phyloP scores from a whole-genome alignment of 2,888 invertebrate species.

The Danaus chrysippus region DNA sequence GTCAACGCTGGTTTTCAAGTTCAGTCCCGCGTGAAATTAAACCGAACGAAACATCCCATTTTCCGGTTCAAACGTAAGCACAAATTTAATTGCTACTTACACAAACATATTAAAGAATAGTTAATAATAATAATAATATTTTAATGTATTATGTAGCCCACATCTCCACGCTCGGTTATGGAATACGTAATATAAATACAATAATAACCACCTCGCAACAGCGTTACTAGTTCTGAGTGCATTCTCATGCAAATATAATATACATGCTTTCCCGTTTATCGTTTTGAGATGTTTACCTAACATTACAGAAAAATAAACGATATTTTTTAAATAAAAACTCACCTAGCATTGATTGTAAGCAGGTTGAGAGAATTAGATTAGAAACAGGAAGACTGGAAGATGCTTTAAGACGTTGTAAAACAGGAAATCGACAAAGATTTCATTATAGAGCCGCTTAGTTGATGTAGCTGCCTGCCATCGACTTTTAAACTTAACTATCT shows the following conservation, averaged over 20 bases:
- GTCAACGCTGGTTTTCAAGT: neutral
- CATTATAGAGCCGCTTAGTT: too few relatives aligned
- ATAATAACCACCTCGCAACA: neutral
- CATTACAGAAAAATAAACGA: neutral
- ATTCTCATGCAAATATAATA: conserved; percentile 1
- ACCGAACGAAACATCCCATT: conserved; percentile 22
- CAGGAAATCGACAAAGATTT: too few relatives aligned
- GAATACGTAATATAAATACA: neutral
- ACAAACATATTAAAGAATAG: neutral
- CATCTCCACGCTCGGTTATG: too few relatives aligned
- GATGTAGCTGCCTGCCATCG: too few relatives aligned
- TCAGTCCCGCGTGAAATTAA: conserved; percentile 28
- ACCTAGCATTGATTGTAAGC: neutral
- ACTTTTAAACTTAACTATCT: too few relatives aligned
- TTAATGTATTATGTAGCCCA: neutral
- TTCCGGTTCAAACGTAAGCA: conserved; percentile 17
- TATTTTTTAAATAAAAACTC: neutral
- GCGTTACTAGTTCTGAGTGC: neutral
- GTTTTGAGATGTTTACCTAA: neutral
- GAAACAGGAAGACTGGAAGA: too few relatives aligned
- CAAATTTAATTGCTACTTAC: conserved; percentile 9
- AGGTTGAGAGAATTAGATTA: too few relatives aligned
- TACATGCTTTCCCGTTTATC: neutral
- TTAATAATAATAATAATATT: neutral
- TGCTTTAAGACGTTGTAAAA: too few relatives aligned